A percentile compares a stretch with the other conserved stretches of the same genome.
phyloP scores from a whole-genome alignment of 2,888 invertebrate genomes.

The Tolmerus cingulatus region DNA sequence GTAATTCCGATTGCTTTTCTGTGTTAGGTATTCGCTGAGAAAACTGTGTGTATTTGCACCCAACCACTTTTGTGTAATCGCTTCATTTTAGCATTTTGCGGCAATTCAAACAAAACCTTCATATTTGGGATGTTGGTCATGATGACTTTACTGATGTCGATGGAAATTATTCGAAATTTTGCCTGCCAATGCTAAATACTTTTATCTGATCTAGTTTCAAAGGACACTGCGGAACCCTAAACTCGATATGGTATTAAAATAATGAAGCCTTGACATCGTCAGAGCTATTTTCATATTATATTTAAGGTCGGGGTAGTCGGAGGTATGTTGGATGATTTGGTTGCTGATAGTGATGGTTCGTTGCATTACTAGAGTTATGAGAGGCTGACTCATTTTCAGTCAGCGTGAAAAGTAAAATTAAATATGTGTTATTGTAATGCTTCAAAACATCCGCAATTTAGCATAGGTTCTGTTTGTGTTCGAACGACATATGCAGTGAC shows the following conservation, averaged over 20 bases:
- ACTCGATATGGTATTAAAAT: neutral
- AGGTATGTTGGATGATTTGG: neutral
- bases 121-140: neutral
- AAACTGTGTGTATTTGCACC: neutral
- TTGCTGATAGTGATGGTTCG: neutral
- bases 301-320: neutral
- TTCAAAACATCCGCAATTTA: no score
- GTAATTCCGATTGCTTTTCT: neutral
- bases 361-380: neutral
- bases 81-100: neutral
- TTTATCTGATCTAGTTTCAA: neutral
- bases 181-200: neutral
- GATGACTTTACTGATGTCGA: neutral
- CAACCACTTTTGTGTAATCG: neutral
- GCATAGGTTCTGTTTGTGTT: no score
- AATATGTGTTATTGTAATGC: no score
- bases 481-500: no score
- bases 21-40: neutral
- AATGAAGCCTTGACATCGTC: neutral
- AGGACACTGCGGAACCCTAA: neutral
- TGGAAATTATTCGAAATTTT: neutral
- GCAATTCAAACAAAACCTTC: neutral
- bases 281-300: neutral
- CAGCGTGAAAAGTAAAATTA: no score
- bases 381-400: no score